Evolutionary conservation across 2,113 vertebrate species (phyloP).

Genomic region (Scalopus aquaticus): DNA sequence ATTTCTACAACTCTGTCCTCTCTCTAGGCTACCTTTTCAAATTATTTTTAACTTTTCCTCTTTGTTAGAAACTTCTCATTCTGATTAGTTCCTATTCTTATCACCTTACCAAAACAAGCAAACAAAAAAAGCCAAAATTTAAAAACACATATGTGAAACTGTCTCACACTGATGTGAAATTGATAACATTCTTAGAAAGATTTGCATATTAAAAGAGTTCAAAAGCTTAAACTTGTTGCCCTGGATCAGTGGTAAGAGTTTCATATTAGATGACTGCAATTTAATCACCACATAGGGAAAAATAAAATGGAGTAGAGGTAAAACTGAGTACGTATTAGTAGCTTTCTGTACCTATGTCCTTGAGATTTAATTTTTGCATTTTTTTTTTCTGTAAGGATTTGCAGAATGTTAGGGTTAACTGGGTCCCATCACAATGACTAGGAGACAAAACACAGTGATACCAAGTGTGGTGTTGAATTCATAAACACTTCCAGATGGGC

Average conservation of each 20-base stretch:
- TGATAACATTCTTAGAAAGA: not conserved
- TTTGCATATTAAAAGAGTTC: not conserved
- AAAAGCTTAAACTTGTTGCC: not conserved
- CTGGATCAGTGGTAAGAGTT: not conserved
- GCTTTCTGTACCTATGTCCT: not conserved
- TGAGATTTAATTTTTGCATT: not conserved
- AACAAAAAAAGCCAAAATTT: not conserved
- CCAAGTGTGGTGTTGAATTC: not conserved
- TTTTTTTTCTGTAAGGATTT: not conserved
- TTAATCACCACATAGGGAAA: not conserved
- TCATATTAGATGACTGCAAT: not conserved
- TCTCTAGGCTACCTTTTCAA: not conserved
- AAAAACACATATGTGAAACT: not conserved
- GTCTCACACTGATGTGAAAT: not conserved
- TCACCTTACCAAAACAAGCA: not conserved
- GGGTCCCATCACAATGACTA: not conserved
- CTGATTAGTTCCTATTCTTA: not conserved
- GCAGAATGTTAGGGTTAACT: not conserved
- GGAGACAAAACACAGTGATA: not conserved
- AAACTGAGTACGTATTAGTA: not conserved
- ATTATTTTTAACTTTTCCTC: not conserved
- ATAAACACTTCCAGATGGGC: not conserved
- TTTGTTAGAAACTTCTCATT: not conserved
- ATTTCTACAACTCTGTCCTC: not conserved
- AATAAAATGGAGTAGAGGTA: not conserved